phyloP scores from a whole-genome alignment of 2,113 vertebrate genomes.

The Neopipo cinnamomea region DNA sequence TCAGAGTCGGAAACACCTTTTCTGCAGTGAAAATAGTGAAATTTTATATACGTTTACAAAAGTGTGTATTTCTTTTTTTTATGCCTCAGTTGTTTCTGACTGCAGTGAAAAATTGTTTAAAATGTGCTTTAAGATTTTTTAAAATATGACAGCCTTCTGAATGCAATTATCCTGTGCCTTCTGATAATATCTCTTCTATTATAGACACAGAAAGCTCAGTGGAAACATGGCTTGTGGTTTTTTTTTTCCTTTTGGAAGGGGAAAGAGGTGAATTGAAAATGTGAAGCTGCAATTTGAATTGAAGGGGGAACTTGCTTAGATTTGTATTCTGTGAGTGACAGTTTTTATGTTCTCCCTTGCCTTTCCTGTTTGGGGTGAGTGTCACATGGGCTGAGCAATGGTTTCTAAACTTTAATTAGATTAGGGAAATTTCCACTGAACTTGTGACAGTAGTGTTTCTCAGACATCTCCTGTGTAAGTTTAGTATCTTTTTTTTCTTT shows the following conservation, averaged over 20 bases:
- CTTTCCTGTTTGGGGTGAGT: not conserved
- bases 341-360: not conserved
- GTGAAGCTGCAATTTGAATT: not conserved
- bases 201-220: not conserved
- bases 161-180: not conserved
- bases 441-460: not conserved
- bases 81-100: not conserved
- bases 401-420: not conserved
- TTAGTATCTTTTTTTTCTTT: not conserved
- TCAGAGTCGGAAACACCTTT: not conserved
- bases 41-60: not conserved
- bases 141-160: not conserved
- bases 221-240: not conserved
- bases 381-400: not conserved
- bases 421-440: not conserved
- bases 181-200: not conserved
- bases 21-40: not conserved
- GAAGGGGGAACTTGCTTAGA: not conserved
- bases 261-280: not conserved
- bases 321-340: not conserved
- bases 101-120: not conserved
- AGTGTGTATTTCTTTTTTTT: not conserved
- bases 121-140: not conserved
- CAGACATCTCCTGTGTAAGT: not conserved
- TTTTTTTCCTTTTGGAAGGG: not conserved